Evolutionary conservation across 2,113 vertebrate species (phyloP).

Genomic region (Cnemophilus loriae): DNA sequence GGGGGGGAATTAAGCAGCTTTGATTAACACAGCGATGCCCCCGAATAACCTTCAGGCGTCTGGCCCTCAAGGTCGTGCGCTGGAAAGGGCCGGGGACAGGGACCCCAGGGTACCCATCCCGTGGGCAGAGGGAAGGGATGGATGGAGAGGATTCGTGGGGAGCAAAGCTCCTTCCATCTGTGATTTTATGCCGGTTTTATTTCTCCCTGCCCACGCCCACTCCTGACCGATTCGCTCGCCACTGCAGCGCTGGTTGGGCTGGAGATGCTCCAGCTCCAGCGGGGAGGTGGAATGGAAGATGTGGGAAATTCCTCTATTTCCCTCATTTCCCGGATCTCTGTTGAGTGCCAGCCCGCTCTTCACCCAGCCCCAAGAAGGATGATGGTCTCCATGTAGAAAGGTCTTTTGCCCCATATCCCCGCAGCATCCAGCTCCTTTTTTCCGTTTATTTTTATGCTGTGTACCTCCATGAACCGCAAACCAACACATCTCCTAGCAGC

Average conservation of each 20-base stretch:
- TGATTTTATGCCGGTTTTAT: background rate
- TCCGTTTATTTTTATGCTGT: rapidly evolving
- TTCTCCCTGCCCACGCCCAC: background rate
- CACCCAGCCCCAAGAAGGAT: background rate
- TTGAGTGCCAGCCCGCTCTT: background rate
- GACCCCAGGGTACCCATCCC: rapidly evolving
- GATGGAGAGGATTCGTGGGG: background rate
- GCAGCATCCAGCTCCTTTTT: background rate
- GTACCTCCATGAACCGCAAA: background rate
- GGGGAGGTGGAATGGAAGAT: background rate
- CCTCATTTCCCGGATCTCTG: background rate
- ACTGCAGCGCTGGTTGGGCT: background rate
- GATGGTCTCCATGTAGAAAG: background rate
- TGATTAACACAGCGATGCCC: conserved; percentile 19
- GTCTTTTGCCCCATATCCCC: background rate
- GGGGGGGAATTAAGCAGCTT: background rate
- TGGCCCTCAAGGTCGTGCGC: background rate
- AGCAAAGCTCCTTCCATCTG: background rate
- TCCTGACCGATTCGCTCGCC: background rate
- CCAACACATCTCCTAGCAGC: conserved; percentile 24
- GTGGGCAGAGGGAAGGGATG: background rate
- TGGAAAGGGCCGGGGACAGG: background rate
- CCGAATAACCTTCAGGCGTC: conserved; percentile 5
- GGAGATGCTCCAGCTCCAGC: background rate
- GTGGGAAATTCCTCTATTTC: conserved; percentile 15